Evolutionary conservation across 2,888 invertebrate genomes (phyloP), one percentile per base, ranked within the genome.

Genomic region (Himalopsyche kuldschensis): DNA sequence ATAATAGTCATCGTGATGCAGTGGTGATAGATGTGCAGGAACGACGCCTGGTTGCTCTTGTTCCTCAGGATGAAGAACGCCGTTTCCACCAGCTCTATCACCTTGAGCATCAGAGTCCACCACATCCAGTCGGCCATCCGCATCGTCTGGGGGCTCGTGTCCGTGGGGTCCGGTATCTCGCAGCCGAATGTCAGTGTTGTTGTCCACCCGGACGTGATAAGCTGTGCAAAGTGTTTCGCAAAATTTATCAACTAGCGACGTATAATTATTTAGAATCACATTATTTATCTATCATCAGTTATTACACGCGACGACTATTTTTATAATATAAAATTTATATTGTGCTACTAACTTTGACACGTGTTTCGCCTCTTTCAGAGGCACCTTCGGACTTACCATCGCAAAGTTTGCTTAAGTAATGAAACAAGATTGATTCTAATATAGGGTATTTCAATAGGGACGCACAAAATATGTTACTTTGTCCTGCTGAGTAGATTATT

Each of bases 11-110:
- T 88, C 0, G 95, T 93, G 78, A 93, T 91, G 78, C 92, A 89
- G 87, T 96, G 96, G 89, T 96, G 96, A 88, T 96, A 96, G 1
- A 96, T 90, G 87, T 96, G 96, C 76, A 96, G 90, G 85, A 93
- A 93, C 0, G 95, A 93, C 6, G 95, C 94, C 90, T 96, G 96
- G 75, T 92, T 93, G 84, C 93, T 91, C 88, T 94, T 96, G 89
- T 95, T 95, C 84, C 96, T 91, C 87, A 96, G 88, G 17, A 95
- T 90, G 88, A 96, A 96, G 88, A 96, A 94, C 4, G 93, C 88
- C 0, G 96, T 96, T 89, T 96, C 96, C 0, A 92, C 87, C 1
- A 96, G 89, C 88, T 96, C 96, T 30, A 92, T 86, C 4, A 94
- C 87, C 89, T 96, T 96, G 0, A 96, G 88, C 78, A 94, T 89